Percentiles rank a stretch among this genome's conserved stretches.
These are phyloP conservation scores for Holacanthus passer DNA, from an alignment of 2,113 vertebrate species.

Conservation along the genomic window DNA sequence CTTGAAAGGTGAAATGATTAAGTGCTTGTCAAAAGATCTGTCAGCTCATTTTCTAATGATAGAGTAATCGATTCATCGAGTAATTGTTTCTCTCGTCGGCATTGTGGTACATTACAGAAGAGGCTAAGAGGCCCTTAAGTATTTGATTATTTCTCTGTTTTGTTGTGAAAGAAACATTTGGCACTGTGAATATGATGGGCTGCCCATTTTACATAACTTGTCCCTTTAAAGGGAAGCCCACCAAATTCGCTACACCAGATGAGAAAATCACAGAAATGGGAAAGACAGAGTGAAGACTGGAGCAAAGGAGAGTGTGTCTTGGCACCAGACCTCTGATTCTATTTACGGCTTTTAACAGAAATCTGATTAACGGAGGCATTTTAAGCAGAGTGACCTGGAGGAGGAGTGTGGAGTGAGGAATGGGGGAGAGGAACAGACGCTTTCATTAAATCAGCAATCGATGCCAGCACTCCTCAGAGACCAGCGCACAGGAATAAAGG, in stretches of 20 bases:
- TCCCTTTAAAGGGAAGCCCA: conserved; percentile 2
- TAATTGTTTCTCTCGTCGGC: not conserved
- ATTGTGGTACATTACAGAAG: not conserved
- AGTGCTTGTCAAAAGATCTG: not conserved
- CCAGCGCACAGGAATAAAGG: conserved; percentile 67
- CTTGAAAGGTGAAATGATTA: not conserved
- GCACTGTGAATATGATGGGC: not conserved
- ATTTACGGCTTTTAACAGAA: conserved; percentile 84
- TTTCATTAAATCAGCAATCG: conserved; percentile 86
- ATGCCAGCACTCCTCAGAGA: conserved; percentile 79
- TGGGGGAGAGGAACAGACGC: conserved; percentile 76
- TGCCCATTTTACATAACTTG: not conserved
- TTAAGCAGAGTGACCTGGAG: conserved; percentile 82
- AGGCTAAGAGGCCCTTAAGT: not conserved
- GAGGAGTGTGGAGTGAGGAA: conserved; percentile 80
- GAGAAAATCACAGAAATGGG: conserved; percentile 18
- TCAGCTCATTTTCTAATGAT: not conserved
- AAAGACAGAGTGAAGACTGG: conserved; percentile 27
- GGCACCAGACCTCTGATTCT: conserved; percentile 75
- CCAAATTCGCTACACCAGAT: conserved; percentile 16
- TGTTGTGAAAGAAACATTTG: conserved; percentile 4
- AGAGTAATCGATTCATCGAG: not conserved
- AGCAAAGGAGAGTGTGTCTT: conserved; percentile 64
- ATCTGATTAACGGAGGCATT: conserved; percentile 85
- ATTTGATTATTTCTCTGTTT: not conserved